Evolutionary conservation across 2,888 invertebrate species (phyloP).

Genomic region (Oxycera nigricornis): DNA sequence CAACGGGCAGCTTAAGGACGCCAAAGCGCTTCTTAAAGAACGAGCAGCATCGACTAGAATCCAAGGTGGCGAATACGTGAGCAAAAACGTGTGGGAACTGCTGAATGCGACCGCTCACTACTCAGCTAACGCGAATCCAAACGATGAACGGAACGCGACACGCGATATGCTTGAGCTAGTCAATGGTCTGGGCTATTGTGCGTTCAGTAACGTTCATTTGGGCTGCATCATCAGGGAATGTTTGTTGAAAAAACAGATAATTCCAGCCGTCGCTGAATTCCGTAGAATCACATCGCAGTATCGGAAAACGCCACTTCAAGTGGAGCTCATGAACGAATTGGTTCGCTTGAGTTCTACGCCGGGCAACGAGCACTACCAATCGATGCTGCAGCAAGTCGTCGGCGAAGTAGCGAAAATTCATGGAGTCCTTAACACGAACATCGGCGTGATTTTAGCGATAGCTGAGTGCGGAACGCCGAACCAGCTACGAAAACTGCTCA

Average conservation of each 20-base stretch:
- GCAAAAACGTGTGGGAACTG: conserved; percentile 69
- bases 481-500: conserved; percentile 62
- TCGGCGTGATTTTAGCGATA: conserved; percentile 61
- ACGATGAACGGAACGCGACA: conserved; percentile 57
- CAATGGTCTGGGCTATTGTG: conserved; percentile 65
- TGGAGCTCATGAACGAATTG: conserved; percentile 66
- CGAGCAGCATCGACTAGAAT: conserved; percentile 63
- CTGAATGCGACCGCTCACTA: conserved; percentile 64
- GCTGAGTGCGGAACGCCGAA: conserved; percentile 63
- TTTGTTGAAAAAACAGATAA: conserved; percentile 64
- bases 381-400: conserved; percentile 58
- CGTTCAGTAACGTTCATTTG: conserved; percentile 66
- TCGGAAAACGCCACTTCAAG: conserved; percentile 70
- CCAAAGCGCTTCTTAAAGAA: conserved; percentile 62
- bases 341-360: conserved; percentile 56
- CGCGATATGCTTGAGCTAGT: conserved; percentile 66
- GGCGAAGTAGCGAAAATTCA: conserved; percentile 59
- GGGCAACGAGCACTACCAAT: conserved; percentile 49
- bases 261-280: conserved; percentile 66
- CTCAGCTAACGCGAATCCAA: conserved; percentile 48
- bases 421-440: conserved; percentile 60
- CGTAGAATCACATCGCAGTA: conserved; percentile 63
- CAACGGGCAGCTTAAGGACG: conserved; percentile 55
- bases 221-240: conserved; percentile 70
- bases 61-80: conserved; percentile 63